Evolutionary conservation across 1,140 invertebrate species (phyloP), one percentile per base, ranked within the genome.

Genomic region (Drosophila sproati): DNA sequence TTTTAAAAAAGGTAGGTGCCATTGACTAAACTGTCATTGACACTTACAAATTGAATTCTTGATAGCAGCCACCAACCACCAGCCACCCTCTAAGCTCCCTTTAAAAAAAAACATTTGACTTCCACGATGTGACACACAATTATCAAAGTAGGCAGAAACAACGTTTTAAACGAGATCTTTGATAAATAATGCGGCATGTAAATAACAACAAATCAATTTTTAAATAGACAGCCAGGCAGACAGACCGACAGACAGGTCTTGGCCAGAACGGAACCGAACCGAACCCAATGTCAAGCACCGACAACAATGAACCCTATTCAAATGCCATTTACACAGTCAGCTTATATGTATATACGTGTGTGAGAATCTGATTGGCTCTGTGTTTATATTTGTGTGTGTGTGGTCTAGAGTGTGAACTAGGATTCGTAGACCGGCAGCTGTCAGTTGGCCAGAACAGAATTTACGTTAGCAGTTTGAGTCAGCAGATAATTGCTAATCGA

Each of bases 161-260:
- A 50, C 57, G 43, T 61, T 62, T 70, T 64, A 72, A 55, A 79
- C 60, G 52, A 75, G 70, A 82, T 73, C 69, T 68, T 51, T 82
- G 80, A 87, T 82, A 82, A 88, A 88, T 82, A 87, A 87, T 88
- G 82, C 66, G 62, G 79, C 77, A 87, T 87, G 83, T 87, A 83
- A 88, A 88, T 87, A 88, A 87, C 80, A 87, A 87, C 83, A 88
- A 87, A 88, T 87, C 80, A 83, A 87, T 80, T 87, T 88, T 87
- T 83, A 83, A 88, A 87, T 83, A 87, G 82, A 85, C 69, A 83
- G 60, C 57, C 63, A 50, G 28, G 28, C 31, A 10, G 48, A 48
- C 52, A 64, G 57, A 61, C 39, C 34, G 61, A 8, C 41, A 66
- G 6, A 41, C 34, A 51, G 12, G 4, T 3, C n/a, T 47, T 2